Conservation (phyloP, 2,888 invertebrate species). For the Latrodectus hesperus region DNA sequence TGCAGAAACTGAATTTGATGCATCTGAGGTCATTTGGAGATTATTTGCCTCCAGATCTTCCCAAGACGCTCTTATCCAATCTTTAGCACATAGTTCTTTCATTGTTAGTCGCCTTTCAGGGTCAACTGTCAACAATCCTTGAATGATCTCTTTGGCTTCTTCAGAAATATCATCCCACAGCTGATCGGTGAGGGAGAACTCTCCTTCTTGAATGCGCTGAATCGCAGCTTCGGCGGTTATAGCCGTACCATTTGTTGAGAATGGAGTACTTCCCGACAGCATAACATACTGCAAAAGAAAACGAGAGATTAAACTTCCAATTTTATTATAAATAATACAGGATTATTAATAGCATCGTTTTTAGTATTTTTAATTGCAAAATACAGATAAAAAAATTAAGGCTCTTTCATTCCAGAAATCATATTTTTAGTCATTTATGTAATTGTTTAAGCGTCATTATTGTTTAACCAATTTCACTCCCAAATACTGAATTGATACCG, state of each 20-base stretch:
- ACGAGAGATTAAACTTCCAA: neutral
- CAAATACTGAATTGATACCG: too few species aligned
- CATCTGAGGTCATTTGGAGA: conserved; percentile 80
- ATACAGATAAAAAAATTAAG: too few species aligned
- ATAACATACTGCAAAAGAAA: conserved; percentile 81
- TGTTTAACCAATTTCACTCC: too few species aligned
- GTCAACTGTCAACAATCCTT: conserved; percentile 85
- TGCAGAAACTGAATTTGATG: conserved; percentile 76
- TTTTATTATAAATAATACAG: too few species aligned
- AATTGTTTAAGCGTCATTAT: too few species aligned
- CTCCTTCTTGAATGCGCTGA: conserved; percentile 85
- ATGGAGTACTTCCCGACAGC: conserved; percentile 90
- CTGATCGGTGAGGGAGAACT: conserved; percentile 83
- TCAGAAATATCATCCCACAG: conserved; percentile 85
- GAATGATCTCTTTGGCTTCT: conserved; percentile 84
- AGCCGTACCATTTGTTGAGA: conserved; percentile 82
- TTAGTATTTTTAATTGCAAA: too few species aligned
- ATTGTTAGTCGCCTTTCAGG: conserved; percentile 83
- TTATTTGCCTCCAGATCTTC: conserved; percentile 76
- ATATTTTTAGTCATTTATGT: too few species aligned
- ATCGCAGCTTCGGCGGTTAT: conserved; percentile 84
- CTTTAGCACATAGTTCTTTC: conserved; percentile 81
- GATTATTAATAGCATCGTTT: too few species aligned
- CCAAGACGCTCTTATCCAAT: conserved; percentile 80
- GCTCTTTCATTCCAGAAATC: too few species aligned